Evolutionary conservation across 2,797 vertebrate genomes (phyloP).

Genomic region (Manis crassicaudata): DNA sequence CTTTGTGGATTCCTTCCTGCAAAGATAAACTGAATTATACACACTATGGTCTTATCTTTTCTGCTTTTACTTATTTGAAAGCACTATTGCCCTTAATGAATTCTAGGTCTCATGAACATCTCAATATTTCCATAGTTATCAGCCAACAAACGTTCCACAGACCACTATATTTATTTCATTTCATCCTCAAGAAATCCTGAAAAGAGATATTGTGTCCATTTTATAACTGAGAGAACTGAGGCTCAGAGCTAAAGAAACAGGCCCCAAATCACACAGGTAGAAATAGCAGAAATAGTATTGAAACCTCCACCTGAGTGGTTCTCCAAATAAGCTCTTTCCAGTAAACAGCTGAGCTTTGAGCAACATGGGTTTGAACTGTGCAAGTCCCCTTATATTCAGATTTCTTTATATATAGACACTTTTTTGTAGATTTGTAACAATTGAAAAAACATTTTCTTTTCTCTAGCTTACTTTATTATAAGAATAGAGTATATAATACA

Average conservation of each 20-base stretch:
- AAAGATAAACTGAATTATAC: background rate
- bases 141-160: background rate
- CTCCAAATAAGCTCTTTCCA: background rate
- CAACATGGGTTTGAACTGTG: too few species aligned
- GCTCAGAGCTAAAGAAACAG: background rate
- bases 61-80: background rate
- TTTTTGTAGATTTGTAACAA: too few species aligned
- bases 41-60: background rate
- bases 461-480: too few species aligned
- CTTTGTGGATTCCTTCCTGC: background rate
- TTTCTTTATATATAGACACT: too few species aligned
- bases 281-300: background rate
- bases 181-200: background rate
- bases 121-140: background rate
- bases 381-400: too few species aligned
- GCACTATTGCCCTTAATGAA: background rate
- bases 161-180: slow-evolving; percentile 31
- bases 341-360: too few species aligned
- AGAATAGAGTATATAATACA: too few species aligned
- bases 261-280: background rate
- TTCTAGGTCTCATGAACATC: background rate
- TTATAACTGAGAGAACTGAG: background rate
- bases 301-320: background rate
- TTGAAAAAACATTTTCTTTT: too few species aligned
- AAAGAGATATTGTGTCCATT: background rate